phyloP scores from a whole-genome alignment of 2,113 vertebrate genomes.

The Addax nasomaculatus region DNA sequence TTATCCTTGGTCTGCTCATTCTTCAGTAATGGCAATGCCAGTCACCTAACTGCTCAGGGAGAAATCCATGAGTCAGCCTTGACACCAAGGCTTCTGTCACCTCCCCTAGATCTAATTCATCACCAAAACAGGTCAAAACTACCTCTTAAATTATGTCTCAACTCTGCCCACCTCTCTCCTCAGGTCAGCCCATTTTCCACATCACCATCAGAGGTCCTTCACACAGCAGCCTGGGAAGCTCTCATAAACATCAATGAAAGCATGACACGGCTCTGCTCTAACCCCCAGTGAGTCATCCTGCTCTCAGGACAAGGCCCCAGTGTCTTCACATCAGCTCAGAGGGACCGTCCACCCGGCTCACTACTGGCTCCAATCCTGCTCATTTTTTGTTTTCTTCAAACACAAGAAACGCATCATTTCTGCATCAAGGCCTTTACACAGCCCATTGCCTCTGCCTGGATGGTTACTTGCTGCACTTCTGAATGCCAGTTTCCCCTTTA shows the following conservation, averaged over 20 bases:
- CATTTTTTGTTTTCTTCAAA: background rate
- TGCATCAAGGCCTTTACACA: background rate
- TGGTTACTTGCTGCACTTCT: background rate
- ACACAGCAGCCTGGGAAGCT: background rate
- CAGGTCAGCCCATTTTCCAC: background rate
- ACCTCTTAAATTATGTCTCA: background rate
- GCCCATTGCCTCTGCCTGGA: background rate
- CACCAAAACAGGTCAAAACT: background rate
- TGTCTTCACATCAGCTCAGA: background rate
- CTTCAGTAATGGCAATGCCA: background rate
- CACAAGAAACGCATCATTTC: background rate
- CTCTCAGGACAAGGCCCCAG: background rate
- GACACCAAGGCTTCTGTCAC: background rate
- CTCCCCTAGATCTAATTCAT: background rate
- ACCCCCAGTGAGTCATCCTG: background rate
- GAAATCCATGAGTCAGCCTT: background rate
- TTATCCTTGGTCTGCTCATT: background rate
- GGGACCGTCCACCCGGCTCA: fast-evolving
- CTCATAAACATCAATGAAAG: background rate
- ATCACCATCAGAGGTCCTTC: background rate
- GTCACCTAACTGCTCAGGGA: background rate
- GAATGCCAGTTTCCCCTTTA: background rate
- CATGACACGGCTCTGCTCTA: background rate
- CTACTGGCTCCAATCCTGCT: background rate
- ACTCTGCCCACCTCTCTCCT: background rate